Percentiles rank a stretch among this genome's conserved stretches.
Evolutionary conservation across 2,113 vertebrate species (phyloP).

Genomic region (Gobius niger): DNA sequence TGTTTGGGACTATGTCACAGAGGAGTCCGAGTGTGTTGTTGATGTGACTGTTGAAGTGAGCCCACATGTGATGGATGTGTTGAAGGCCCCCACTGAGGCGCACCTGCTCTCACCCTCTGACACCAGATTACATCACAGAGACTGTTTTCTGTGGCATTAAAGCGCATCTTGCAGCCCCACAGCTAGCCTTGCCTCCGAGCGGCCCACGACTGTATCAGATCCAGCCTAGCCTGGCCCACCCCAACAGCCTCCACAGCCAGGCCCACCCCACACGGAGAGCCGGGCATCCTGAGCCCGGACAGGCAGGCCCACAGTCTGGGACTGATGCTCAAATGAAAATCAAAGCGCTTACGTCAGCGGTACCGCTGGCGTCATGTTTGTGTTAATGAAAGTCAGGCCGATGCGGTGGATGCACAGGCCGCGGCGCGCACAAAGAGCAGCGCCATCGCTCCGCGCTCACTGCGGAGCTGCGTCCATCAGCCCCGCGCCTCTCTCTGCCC

Average conservation of each 20-base stretch:
- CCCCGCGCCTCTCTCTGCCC: not conserved
- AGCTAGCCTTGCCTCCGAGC: not conserved
- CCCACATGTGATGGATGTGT: too few relatives aligned
- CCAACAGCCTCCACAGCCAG: not conserved
- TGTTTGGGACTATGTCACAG: too few relatives aligned
- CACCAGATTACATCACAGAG: too few relatives aligned
- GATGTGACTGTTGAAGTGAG: too few relatives aligned
- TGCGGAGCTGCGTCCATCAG: not conserved
- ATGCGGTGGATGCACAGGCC: constrained; percentile 59
- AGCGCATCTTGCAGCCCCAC: too few relatives aligned
- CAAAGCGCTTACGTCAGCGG: constrained; percentile 55
- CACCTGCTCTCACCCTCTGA: too few relatives aligned
- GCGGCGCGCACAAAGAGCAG: constrained; percentile 50
- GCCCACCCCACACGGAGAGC: not conserved
- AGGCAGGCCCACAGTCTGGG: not conserved
- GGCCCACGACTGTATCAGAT: not conserved
- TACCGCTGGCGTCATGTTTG: constrained; percentile 66
- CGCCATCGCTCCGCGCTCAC: constrained; percentile 2
- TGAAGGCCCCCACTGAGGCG: too few relatives aligned
- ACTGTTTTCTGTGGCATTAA: too few relatives aligned
- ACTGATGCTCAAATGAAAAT: constrained; percentile 20
- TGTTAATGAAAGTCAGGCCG: constrained; percentile 66
- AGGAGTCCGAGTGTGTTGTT: too few relatives aligned
- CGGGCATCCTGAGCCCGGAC: not conserved
- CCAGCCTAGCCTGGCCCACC: not conserved